Conservation (phyloP, 2,797 vertebrate species). For the Ctenosaura bakeri region DNA sequence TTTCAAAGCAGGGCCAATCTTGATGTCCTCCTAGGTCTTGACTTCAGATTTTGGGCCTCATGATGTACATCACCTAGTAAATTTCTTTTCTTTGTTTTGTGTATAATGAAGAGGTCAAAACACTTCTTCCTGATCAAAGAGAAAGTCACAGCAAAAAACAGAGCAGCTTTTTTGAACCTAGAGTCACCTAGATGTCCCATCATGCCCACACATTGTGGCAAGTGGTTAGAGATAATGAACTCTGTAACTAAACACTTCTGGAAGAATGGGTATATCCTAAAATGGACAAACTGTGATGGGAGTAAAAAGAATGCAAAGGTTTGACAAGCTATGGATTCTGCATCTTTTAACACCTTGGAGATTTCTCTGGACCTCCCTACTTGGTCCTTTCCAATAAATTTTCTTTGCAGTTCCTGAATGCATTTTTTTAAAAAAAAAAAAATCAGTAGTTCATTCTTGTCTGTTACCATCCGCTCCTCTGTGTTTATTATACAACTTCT, state of each 20-base stretch:
- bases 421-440: background rate
- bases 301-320: background rate
- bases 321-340: background rate
- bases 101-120: background rate
- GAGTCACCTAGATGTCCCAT: background rate
- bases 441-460: constrained; percentile 31
- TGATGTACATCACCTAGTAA: no score
- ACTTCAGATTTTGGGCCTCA: background rate
- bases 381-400: background rate
- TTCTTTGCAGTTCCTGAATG: background rate
- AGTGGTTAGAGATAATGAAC: background rate
- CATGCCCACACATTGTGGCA: background rate
- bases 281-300: background rate
- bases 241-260: background rate
- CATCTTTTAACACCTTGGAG: background rate
- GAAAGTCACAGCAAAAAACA: background rate
- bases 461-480: background rate
- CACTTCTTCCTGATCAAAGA: background rate
- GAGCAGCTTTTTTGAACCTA: background rate
- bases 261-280: background rate
- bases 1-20: background rate
- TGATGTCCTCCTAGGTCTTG: background rate
- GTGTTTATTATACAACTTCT: background rate
- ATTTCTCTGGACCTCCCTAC: constrained; percentile 32
- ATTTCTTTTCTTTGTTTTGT: background rate